Percentiles rank a stretch among this genome's conserved stretches.
These are phyloP conservation scores for Canis aureus DNA, from an alignment of 2,113 vertebrate genomes.

Conservation along the genomic window DNA sequence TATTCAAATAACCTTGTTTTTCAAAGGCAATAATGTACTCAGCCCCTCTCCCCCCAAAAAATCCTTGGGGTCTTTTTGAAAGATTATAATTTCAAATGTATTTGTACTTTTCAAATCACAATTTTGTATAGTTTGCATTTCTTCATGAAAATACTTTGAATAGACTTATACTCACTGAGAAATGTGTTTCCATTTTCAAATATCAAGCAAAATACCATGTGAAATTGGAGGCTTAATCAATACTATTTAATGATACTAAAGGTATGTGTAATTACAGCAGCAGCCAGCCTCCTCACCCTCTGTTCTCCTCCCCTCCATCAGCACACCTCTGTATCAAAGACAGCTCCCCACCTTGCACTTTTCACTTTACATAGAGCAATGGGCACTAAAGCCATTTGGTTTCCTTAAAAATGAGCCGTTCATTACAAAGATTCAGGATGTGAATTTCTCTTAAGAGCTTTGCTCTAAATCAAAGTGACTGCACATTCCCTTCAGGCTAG, in stretches of 20 bases:
- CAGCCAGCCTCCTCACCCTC: not conserved
- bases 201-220: not conserved
- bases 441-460: not conserved
- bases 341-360: not conserved
- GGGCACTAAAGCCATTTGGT: not conserved
- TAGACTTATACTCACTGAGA: not conserved
- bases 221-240: not conserved
- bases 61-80: slow-evolving; percentile 7
- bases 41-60: not conserved
- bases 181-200: not conserved
- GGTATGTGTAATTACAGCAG: not conserved
- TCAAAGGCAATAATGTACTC: not conserved
- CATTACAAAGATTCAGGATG: not conserved
- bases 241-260: not conserved
- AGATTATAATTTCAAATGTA: not conserved
- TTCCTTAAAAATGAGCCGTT: slow-evolving; percentile 10
- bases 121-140: not conserved
- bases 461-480: not conserved
- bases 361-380: not conserved
- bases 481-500: not conserved
- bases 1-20: slow-evolving; percentile 36
- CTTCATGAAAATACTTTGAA: not conserved
- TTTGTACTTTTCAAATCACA: slow-evolving; percentile 35
- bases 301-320: not conserved
- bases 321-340: not conserved